phyloP scores from a whole-genome alignment of 2,797 vertebrate species.

The Tamandua tetradactyla region DNA sequence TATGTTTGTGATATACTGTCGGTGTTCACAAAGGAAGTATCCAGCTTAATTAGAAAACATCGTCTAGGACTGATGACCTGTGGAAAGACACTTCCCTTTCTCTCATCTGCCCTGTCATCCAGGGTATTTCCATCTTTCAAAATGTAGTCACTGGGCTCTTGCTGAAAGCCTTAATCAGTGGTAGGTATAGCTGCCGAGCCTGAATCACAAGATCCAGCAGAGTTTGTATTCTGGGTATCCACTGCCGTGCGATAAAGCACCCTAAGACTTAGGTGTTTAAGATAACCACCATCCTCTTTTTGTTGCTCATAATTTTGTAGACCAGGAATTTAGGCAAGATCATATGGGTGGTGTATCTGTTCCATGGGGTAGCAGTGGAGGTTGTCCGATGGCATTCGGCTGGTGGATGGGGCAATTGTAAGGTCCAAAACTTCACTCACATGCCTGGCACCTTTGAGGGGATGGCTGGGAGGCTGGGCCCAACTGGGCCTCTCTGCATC shows the following conservation, averaged over 20 bases:
- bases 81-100: not conserved
- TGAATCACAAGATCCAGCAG: not conserved
- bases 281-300: not conserved
- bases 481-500: not conserved
- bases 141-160: not conserved
- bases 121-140: not conserved
- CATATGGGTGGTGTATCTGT: not conserved
- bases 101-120: not conserved
- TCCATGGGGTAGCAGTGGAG: not conserved
- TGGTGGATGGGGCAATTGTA: not conserved
- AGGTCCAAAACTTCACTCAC: not conserved
- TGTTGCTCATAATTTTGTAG: not conserved
- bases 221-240: not conserved
- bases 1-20: fast-evolving
- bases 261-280: not conserved
- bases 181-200: not conserved
- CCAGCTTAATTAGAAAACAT: slow-evolving; percentile 17
- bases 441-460: not conserved
- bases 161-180: not conserved
- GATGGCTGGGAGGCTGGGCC: not conserved
- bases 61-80: not conserved
- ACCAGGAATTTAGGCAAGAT: not conserved
- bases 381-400: not conserved
- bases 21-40: not conserved
- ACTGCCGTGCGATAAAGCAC: not conserved